Base-by-base conservation (phyloP, 2,797 vertebrate species). In the Epinephelus coioides region DNA sequence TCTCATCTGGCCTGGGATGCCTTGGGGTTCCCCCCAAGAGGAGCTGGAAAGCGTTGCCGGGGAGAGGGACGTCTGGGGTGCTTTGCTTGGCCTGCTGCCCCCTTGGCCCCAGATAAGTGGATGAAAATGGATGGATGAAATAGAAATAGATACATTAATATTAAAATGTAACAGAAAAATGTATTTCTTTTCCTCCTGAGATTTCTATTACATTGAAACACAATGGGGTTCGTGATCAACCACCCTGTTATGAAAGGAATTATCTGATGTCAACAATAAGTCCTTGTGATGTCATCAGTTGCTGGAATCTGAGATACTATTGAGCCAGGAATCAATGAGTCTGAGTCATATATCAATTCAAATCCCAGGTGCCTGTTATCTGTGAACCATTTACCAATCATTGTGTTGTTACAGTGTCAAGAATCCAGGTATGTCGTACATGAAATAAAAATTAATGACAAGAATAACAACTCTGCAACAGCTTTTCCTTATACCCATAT, bases 261-360 rank as follows among this genome's bases (percentile, higher is more conserved):
- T 78, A 62, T 63, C 38, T 59, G 10, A 9, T 67, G 54, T 68
- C 46, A 69, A 25, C 18, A 49, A 38, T 38, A 27, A 6, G 10
- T 51, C 25, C n/a, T n/a, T 12, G 27, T 27, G 27, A 55, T 55
- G 54, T 51, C 12, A 2, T 56, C 54, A 53, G 34, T 44, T 30
- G 34, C 59, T 76, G 62, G 51, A 79, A 71, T 62, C 25, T 63
- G 57, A 38, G 30, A 15, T 40, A 49, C 71, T 64, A 73, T 19
- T 69, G 7, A 57, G 38, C 30, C 50, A 69, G n/a, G 9, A 64
- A 60, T 71, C 69, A 38, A 74, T 70, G 70, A 66, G 43, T 55
- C 47, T 43, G 23, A 55, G n/a, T 61, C 25, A 40, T 51, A 47
- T 62, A 47, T 53, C 17, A 57, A 3, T 40, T 30, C 8, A 34